These are phyloP conservation scores for Bos taurus DNA, from an alignment of 2,113 vertebrate genomes.

Conservation along the genomic window DNA sequence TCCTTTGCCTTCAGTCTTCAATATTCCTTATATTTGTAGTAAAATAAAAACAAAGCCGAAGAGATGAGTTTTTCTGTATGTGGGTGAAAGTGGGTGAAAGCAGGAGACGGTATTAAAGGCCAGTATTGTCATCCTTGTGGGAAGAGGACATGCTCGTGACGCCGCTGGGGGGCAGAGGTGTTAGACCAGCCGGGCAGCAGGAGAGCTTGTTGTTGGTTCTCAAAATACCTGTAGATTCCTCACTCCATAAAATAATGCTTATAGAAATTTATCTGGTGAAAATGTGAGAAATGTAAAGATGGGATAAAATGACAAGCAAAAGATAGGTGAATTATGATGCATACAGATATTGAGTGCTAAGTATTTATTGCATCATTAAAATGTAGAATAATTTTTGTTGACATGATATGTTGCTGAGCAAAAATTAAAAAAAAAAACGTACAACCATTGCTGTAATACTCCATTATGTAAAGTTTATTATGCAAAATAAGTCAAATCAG, in stretches of 20 bases:
- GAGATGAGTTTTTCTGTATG: neutral
- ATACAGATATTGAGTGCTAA: neutral
- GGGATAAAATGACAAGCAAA: neutral
- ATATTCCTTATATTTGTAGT: neutral
- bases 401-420: neutral
- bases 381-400: neutral
- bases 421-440: neutral
- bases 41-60: neutral
- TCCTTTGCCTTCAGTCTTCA: neutral
- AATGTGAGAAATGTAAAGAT: neutral
- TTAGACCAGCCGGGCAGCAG: neutral
- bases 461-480: neutral
- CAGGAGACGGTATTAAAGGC: neutral
- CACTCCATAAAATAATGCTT: neutral
- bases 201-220: neutral
- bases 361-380: neutral
- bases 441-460: neutral
- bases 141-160: accelerated
- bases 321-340: neutral
- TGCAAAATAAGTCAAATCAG: neutral
- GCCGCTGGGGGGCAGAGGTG: accelerated
- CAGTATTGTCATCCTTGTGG: accelerated
- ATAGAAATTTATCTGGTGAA: neutral
- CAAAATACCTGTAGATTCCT: neutral
- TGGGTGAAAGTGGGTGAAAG: neutral